These are phyloP conservation scores for Aromia moschata DNA, from an alignment of 2,888 invertebrate genomes.

Conservation along the genomic window DNA sequence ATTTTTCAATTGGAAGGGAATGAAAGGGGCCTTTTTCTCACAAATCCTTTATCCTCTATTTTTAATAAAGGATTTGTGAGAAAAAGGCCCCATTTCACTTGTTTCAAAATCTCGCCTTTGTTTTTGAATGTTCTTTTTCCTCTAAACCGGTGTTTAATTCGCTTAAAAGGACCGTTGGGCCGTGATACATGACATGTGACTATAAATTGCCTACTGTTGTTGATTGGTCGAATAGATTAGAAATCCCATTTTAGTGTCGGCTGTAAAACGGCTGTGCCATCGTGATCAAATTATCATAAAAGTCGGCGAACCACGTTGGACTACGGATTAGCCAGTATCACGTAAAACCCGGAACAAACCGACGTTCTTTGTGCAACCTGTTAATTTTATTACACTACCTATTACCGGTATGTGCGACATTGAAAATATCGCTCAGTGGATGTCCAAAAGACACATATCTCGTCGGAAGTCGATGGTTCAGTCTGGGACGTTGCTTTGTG, in stretches of 20 bases:
- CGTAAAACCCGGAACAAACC: slow-evolving; percentile 2
- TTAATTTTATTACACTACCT: slow-evolving; percentile 4
- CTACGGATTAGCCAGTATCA: slow-evolving; percentile 1
- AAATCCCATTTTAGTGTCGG: slow-evolving; percentile 1
- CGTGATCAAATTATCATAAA: slow-evolving; percentile 10
- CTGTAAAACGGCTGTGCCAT: slow-evolving; percentile 1
- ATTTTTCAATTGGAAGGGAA: no score
- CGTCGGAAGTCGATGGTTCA: no score
- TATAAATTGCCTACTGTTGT: slow-evolving; percentile 1
- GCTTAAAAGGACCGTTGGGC: neutral
- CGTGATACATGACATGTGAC: neutral
- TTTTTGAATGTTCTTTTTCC: no score
- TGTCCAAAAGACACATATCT: no score
- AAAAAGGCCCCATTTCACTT: no score
- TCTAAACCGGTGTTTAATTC: neutral
- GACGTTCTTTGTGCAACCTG: neutral
- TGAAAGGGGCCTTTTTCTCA: no score
- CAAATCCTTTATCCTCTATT: no score
- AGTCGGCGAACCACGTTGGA: slow-evolving; percentile 1
- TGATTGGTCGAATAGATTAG: slow-evolving; percentile 10
- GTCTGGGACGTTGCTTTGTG: no score
- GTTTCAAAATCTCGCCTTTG: no score
- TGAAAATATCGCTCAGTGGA: neutral
- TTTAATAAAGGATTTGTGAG: no score
- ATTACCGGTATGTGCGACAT: neutral